Percentiles rank a stretch among this genome's conserved stretches.
Conservation (phyloP, 1,140 invertebrate species). For the Drosophila lacteicornis region DNA sequence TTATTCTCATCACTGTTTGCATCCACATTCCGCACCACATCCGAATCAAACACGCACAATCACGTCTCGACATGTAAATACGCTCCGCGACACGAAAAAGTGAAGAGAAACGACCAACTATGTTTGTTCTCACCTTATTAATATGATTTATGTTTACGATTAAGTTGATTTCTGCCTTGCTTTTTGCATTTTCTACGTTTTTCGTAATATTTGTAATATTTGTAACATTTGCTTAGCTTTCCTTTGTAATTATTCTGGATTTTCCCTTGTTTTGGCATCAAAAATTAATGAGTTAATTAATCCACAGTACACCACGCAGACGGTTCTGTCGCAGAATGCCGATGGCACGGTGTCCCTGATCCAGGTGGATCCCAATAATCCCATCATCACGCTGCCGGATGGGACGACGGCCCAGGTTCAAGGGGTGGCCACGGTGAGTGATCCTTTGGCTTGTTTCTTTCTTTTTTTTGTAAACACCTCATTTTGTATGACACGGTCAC, state of each 20-base stretch:
- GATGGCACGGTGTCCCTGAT: conserved; percentile 98
- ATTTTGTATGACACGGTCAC: no score
- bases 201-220: conserved; percentile 1
- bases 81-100: conserved; percentile 1
- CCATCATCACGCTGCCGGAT: conserved; percentile 97
- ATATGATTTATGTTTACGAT: not conserved
- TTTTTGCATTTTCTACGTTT: conserved; percentile 23
- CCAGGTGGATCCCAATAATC: conserved; percentile 97
- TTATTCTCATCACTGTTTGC: conserved; percentile 41
- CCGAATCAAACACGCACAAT: conserved; percentile 11
- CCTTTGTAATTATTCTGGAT: not conserved
- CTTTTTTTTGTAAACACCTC: no score
- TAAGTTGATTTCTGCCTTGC: not conserved
- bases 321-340: conserved; percentile 97
- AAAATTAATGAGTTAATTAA: not conserved
- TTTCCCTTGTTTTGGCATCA: not conserved
- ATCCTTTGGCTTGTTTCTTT: not conserved
- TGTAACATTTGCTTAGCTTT: conserved; percentile 1
- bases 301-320: conserved; percentile 91
- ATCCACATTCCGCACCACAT: conserved; percentile 17
- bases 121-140: not conserved
- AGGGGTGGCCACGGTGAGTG: conserved; percentile 92
- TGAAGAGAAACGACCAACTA: not conserved
- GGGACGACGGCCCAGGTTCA: conserved; percentile 97
- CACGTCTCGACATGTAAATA: conserved; percentile 35